Conservation (phyloP, 2,113 vertebrate species). For the Hypanus sabinus region DNA sequence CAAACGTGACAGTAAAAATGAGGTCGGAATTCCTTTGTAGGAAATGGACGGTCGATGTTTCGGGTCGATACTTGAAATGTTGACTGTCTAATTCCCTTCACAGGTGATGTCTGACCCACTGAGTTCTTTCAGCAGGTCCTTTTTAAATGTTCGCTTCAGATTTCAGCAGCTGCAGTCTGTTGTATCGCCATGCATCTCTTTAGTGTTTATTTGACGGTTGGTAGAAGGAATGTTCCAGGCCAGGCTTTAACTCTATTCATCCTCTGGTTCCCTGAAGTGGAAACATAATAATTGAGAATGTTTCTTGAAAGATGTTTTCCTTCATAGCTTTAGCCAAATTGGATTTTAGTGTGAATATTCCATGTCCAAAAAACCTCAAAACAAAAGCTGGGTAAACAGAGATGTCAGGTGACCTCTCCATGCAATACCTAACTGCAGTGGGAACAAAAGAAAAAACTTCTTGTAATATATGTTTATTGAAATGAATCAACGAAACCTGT, state of each 20-base stretch:
- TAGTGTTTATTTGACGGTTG: not conserved
- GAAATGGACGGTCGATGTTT: no score
- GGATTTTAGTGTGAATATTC: not conserved
- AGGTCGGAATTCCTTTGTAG: not conserved
- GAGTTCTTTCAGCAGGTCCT: no score
- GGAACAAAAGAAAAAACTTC: not conserved
- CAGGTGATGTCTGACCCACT: no score
- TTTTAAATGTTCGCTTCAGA: no score
- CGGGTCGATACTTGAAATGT: no score
- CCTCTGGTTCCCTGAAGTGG: not conserved
- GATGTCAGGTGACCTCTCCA: not conserved
- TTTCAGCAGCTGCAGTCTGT: no score
- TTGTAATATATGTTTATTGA: not conserved
- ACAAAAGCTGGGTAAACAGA: not conserved
- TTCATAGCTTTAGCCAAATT: not conserved
- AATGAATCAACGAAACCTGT: constrained; percentile 2
- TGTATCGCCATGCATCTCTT: no score
- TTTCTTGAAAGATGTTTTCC: not conserved
- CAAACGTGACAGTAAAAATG: not conserved
- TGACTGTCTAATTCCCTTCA: no score
- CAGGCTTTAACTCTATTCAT: not conserved
- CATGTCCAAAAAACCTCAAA: not conserved
- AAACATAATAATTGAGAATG: no score
- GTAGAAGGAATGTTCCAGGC: not conserved
- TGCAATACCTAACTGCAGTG: not conserved